Evolutionary conservation across 2,888 invertebrate species (phyloP).

Genomic region (Hyposoter didymator): DNA sequence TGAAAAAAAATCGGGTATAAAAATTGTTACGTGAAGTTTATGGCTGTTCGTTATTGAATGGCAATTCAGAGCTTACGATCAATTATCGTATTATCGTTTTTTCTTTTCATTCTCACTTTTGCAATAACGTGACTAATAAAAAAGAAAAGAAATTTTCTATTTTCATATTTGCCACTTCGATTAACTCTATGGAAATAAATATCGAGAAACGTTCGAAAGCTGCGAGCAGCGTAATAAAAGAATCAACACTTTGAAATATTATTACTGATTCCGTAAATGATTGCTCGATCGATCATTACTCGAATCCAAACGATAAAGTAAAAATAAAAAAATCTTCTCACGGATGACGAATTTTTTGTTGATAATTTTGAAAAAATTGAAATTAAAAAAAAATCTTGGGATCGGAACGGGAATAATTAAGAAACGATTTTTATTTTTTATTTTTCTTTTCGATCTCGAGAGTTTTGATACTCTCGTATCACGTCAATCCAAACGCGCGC

Average conservation of each 20-base stretch:
- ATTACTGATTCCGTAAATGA: background rate
- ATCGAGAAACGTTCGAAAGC: background rate
- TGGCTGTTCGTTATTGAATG: background rate
- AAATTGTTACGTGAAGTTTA: background rate
- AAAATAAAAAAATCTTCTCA: background rate
- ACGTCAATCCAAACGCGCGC: constrained; percentile 41
- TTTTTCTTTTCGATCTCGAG: background rate
- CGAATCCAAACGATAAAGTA: background rate
- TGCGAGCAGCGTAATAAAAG: background rate
- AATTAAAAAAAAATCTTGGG: background rate
- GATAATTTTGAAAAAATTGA: too few relatives aligned
- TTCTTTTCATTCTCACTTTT: background rate
- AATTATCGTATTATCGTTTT: background rate
- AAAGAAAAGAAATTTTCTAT: background rate
- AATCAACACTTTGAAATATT: background rate
- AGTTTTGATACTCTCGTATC: constrained; percentile 30
- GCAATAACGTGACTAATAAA: background rate
- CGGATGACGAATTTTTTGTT: background rate
- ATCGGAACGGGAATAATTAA: background rate
- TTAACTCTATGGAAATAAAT: background rate
- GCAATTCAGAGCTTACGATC: background rate
- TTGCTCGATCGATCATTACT: constrained; percentile 1
- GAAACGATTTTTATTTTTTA: background rate
- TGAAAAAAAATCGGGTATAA: background rate
- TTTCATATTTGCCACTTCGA: background rate